A percentile compares a stretch with the other conserved stretches of the same genome.
Conservation (phyloP, 2,113 vertebrate genomes). For the Carollia perspicillata region DNA sequence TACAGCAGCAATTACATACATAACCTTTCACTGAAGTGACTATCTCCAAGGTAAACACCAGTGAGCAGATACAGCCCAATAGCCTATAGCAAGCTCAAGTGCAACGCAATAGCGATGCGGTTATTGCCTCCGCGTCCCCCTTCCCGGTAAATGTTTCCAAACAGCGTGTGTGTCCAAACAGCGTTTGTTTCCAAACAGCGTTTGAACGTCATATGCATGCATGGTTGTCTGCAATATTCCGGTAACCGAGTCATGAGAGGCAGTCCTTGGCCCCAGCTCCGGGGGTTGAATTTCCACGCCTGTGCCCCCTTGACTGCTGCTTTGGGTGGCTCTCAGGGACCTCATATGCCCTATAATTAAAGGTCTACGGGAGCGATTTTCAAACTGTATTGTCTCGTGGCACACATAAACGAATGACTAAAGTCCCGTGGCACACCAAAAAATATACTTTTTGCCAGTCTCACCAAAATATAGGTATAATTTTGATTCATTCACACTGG, state of each 20-base stretch:
- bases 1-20: slow-evolving; percentile 58
- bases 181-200: neutral
- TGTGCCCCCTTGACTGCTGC: neutral
- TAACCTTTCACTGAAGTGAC: slow-evolving; percentile 55
- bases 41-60: slow-evolving; percentile 61
- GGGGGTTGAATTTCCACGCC: neutral
- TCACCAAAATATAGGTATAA: no score
- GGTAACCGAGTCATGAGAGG: neutral
- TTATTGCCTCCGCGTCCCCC: neutral
- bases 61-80: slow-evolving; percentile 37
- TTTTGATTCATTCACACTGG: no score
- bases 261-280: neutral
- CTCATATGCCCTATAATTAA: neutral
- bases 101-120: neutral
- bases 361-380: neutral
- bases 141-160: neutral
- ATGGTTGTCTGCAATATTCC: neutral
- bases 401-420: no score
- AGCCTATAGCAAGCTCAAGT: slow-evolving; percentile 12
- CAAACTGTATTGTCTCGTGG: neutral
- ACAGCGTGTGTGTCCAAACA: no score
- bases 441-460: no score
- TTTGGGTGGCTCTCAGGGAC: neutral
- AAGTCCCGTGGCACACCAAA: no score
- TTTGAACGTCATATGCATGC: neutral